Conservation (phyloP, 2,113 vertebrate species). For the Athene cunicularia region DNA sequence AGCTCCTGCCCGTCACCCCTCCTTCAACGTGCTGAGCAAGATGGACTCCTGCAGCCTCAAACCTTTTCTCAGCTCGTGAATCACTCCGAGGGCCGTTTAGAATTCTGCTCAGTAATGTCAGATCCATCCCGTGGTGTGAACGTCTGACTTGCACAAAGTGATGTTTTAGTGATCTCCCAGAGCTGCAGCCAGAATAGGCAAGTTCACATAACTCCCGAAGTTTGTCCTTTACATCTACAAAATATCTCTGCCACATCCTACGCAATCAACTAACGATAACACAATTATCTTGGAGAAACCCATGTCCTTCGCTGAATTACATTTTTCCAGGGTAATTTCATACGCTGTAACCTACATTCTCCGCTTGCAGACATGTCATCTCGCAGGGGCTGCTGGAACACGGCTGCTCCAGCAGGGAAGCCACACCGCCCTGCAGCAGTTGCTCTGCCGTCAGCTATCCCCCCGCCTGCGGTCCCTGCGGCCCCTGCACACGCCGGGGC, state of each 20-base stretch:
- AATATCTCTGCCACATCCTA: not conserved
- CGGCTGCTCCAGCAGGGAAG: not conserved
- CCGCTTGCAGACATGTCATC: not conserved
- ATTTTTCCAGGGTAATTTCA: not conserved
- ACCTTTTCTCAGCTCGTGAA: not conserved
- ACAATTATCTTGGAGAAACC: not conserved
- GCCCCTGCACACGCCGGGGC: too few species aligned
- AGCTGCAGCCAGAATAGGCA: accelerated
- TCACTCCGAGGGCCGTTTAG: not conserved
- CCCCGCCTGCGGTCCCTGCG: not conserved
- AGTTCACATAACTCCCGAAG: not conserved
- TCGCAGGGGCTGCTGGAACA: not conserved
- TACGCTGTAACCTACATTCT: not conserved
- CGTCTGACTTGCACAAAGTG: not conserved
- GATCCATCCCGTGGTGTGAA: accelerated
- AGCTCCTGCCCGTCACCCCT: not conserved
- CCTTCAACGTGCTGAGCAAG: not conserved
- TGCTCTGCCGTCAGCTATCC: not conserved
- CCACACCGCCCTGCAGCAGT: not conserved
- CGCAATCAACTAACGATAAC: not conserved
- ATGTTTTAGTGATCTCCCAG: not conserved
- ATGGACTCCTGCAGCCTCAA: not conserved
- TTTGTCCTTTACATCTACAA: not conserved
- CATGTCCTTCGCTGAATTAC: not conserved
- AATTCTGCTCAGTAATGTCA: not conserved